phyloP scores from a whole-genome alignment of 2,888 invertebrate species.

The Pseudococcus longispinus region DNA sequence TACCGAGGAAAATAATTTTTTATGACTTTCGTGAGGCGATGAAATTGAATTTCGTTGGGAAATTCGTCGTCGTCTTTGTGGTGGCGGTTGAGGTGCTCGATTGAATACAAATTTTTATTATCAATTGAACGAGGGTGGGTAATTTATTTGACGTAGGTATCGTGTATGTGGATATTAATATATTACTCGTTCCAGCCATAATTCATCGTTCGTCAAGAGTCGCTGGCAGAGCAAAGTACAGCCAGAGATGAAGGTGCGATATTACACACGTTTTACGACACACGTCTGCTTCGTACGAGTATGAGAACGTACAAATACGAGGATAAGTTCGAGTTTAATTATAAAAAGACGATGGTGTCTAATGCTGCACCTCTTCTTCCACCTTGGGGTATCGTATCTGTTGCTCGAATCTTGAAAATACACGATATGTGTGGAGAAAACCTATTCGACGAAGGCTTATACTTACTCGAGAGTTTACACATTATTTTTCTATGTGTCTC shows the following conservation, averaged over 20 bases:
- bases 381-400: background rate
- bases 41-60: slow-evolving; percentile 16
- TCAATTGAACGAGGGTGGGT: background rate
- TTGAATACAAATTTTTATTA: slow-evolving; percentile 27
- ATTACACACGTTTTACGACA: background rate
- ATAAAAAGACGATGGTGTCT: background rate
- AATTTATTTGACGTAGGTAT: slow-evolving; percentile 10
- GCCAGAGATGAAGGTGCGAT: background rate
- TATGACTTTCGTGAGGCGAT: background rate
- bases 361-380: too few relatives aligned
- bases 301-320: background rate
- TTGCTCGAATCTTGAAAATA: background rate
- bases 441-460: background rate
- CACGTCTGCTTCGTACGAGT: too few relatives aligned
- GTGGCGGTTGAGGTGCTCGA: background rate
- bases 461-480: background rate
- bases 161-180: background rate
- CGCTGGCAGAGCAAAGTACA: background rate
- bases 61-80: background rate
- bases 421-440: background rate
- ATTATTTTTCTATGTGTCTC: background rate
- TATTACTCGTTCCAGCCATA: slow-evolving; percentile 33
- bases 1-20: background rate
- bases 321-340: background rate
- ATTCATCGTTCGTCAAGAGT: slow-evolving; percentile 10